Base-by-base conservation (phyloP, 2,888 invertebrate genomes). In the Lissonota sp. region DNA sequence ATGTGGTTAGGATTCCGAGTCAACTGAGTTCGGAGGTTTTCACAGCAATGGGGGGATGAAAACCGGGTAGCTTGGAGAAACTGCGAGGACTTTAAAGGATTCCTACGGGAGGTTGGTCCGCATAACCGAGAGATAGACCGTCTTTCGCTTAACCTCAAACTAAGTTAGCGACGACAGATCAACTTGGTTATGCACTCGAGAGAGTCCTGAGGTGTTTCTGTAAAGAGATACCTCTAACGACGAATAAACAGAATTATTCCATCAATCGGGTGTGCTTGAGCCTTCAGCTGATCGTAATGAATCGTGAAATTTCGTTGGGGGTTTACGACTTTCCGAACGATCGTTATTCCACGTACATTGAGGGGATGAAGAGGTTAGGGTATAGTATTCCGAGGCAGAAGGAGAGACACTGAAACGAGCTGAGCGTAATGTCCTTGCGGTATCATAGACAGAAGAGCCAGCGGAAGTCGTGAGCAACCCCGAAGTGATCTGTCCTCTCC, bases 121-220 rank as follows among this genome's bases (percentile, higher is more conserved):
- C 40, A 60, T 62, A 12, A 49, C n/a, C 6, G 49, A 60, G 51
- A 42, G 44, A n/a, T n/a, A 66, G 12, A 16, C 40, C 51, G 71
- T 67, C 60, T 75, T 66, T 71, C 26, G 83, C 80, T 14, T 82
- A 83, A 85, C 84, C 87, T 84, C 86, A 84, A 91, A 90, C 87
- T 90, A 90, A 89, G 89, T 91, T 91, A 88, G 87, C 86, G 88
- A 88, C 90, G 91, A 91, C 91, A 89, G 88, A 86, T 87, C 87
- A 86, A 88, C 88, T 87, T 60, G 26, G 16, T 49, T 64, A 49
- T 79, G 84, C 85, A 79, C 79, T 60, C 83, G 87, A 2, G 26
- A 2, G 26, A 26, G 26, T 26, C 26, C 26, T 26, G 26, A 26
- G 26, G 26, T 26, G 26, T 26, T 26, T 26, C 26, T 26, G 26